Evolutionary conservation across 2,888 invertebrate species (phyloP), one percentile per base, ranked within the genome.

Genomic region (Entomobrya proxima): DNA sequence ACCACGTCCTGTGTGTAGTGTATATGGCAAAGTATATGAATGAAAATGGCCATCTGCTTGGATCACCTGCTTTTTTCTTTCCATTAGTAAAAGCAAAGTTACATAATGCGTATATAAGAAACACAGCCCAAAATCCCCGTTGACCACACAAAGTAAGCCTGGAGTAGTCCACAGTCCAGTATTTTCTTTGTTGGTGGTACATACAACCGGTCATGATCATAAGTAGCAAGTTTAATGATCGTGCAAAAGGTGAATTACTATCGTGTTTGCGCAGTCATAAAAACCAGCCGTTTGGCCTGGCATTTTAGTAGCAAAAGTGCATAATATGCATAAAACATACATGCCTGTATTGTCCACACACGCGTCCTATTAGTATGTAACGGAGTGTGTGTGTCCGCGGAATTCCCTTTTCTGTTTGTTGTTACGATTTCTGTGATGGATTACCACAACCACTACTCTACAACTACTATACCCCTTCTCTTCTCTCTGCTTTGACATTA

Each of bases 201-300:
- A 55, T 27, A 13, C 13, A 64, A n/a, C n/a, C 11, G 64, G 3
- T 32, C 58, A 64, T 37, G 37, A 15, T 44, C 21, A 67, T 67
- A 35, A 47, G 24, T 5, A 9, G 40, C 13, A 5, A 9, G 27
- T 37, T 67, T 67, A 37, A 40, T 37, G 64, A 21, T 37, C 37
- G n/a, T 64, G 15, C 13, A 40, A 67, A n/a, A 67, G 67, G 67
- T 67, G 67, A 67, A 44, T 40, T 67, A 40, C 44, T 67, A 21
- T 37, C 44, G 37, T 67, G 44, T 67, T 67, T 67, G 67, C 67
- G 67, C 67, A 67, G 67, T 67, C 67, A 67, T 67, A 67, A 67
- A 67, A 67, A 67, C 67, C 67, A 40, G 24, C 37, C 30, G 40
- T 13, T 40, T 3, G n/a, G n/a, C n/a, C n/a, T n/a, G n/a, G n/a